A percentile compares a stretch with the other conserved stretches of the same genome.
These are phyloP conservation scores for Halesus radiatus DNA, from an alignment of 1,140 invertebrate genomes.

Conservation along the genomic window DNA sequence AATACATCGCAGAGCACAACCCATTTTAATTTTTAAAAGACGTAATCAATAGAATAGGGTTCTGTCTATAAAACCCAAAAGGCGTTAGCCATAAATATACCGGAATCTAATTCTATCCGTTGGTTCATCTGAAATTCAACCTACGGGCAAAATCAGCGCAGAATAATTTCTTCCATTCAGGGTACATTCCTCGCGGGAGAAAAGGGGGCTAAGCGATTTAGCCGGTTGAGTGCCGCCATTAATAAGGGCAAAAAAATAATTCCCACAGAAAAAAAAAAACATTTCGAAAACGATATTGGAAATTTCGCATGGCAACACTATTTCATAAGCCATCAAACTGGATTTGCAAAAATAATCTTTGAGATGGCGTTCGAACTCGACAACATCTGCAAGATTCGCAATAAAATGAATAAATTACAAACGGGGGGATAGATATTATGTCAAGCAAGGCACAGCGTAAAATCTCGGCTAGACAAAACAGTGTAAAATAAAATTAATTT, in stretches of 20 bases:
- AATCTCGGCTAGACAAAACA: no score
- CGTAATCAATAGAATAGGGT: no score
- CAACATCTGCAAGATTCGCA: no score
- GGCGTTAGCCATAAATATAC: constrained; percentile 9
- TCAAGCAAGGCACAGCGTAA: background rate
- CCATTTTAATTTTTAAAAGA: no score
- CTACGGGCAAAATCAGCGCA: constrained; percentile 4
- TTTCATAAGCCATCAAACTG: no score
- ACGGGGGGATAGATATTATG: background rate
- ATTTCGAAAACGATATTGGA: background rate
- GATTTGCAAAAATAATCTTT: no score
- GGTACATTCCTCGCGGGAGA: constrained; percentile 12
- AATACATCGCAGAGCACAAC: no score
- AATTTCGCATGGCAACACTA: no score
- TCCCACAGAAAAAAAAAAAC: background rate
- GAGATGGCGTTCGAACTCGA: no score
- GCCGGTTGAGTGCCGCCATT: constrained; percentile 13
- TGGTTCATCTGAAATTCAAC: constrained; percentile 12
- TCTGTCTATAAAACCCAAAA: background rate
- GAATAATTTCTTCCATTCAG: constrained; percentile 30
- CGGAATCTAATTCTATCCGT: background rate
- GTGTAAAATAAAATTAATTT: no score
- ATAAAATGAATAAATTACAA: background rate
- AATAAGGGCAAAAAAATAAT: constrained; percentile 24
- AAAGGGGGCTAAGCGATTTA: constrained; percentile 10